A percentile compares a stretch with the other conserved stretches of the same genome.
These are phyloP conservation scores for Drosophila anceps DNA, from an alignment of 2,888 invertebrate genomes.

Conservation along the genomic window DNA sequence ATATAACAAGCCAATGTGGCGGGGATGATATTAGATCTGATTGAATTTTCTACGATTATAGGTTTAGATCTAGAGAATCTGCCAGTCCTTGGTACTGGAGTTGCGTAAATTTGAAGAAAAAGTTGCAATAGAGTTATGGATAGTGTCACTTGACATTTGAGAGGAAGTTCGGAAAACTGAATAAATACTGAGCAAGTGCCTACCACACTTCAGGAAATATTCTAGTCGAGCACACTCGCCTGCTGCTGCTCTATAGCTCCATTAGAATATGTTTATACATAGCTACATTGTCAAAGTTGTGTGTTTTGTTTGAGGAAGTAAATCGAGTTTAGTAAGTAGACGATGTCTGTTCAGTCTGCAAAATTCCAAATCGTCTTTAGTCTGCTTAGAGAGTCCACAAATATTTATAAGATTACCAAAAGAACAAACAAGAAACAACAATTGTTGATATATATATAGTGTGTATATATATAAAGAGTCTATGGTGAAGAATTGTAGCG, in stretches of 20 bases:
- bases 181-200: too few species aligned
- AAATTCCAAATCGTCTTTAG: slow-evolving; percentile 37
- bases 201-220: neutral
- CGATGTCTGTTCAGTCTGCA: slow-evolving; percentile 36
- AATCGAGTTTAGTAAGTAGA: slow-evolving; percentile 50
- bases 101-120: too few species aligned
- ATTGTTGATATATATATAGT: neutral
- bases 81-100: too few species aligned
- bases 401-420: slow-evolving; percentile 15
- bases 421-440: neutral
- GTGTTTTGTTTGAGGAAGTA: neutral
- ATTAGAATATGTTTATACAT: neutral
- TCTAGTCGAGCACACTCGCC: neutral
- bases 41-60: too few species aligned
- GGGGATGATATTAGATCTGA: too few species aligned
- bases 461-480: neutral
- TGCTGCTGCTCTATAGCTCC: neutral
- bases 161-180: too few species aligned
- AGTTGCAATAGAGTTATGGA: too few species aligned
- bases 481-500: slow-evolving; percentile 8
- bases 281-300: slow-evolving; percentile 1
- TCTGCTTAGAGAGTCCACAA: slow-evolving; percentile 6
- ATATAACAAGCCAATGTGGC: too few species aligned
- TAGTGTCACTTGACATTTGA: too few species aligned
- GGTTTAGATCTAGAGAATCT: too few species aligned